Percentiles rank a stretch among this genome's conserved stretches.
Evolutionary conservation across 2,888 invertebrate genomes (phyloP).

Genomic region (Disparrhopalites patrizii): DNA sequence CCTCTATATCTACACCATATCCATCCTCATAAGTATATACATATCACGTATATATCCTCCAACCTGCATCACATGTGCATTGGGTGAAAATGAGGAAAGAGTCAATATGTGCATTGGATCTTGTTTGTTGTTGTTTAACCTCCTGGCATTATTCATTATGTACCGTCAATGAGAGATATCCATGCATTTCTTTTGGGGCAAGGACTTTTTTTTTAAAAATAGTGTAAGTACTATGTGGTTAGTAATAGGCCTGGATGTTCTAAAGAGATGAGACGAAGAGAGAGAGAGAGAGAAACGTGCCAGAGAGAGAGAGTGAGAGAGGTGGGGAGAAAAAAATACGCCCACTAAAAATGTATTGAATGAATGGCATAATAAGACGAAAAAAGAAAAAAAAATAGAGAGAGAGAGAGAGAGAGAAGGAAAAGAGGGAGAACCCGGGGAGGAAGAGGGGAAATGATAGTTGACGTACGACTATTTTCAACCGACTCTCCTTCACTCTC

Average conservation of each 20-base stretch:
- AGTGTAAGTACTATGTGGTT: no score
- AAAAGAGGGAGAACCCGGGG: not conserved
- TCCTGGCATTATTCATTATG: no score
- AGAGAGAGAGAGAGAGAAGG: conserved; percentile 8
- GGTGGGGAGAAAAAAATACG: not conserved
- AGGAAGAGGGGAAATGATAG: not conserved
- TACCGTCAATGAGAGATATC: no score
- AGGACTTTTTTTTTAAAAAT: no score
- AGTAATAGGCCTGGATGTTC: no score
- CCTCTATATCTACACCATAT: not conserved
- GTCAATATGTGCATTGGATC: no score
- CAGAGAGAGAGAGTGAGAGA: not conserved
- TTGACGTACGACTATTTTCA: conserved; percentile 5
- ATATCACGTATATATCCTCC: no score
- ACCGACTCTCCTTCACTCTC: conserved; percentile 5
- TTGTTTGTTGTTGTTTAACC: no score
- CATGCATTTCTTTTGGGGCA: no score
- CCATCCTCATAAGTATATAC: no score
- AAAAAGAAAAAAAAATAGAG: not conserved
- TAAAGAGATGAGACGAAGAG: conserved; percentile 1
- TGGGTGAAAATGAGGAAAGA: no score
- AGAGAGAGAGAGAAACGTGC: not conserved
- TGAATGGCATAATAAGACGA: not conserved
- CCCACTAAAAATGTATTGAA: not conserved
- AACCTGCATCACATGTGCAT: no score